Conservation (phyloP, 2,113 vertebrate species). For the Ciconia boyciana region DNA sequence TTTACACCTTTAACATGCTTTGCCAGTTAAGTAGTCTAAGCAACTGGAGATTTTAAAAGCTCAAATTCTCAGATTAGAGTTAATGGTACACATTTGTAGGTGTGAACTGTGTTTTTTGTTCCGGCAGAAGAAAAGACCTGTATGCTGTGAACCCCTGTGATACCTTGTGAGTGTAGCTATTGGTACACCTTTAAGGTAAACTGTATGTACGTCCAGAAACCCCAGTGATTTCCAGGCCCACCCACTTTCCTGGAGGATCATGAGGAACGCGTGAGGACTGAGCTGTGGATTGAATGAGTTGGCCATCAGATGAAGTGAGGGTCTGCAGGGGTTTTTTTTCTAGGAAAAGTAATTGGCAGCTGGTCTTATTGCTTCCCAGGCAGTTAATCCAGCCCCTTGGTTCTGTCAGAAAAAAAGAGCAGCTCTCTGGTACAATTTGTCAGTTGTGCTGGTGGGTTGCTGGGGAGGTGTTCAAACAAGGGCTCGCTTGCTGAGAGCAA, state of each 20-base stretch:
- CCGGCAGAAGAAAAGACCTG: not conserved
- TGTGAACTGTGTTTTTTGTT: not conserved
- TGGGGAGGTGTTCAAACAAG: not conserved
- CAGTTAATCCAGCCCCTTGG: not conserved
- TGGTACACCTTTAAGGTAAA: not conserved
- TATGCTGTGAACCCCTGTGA: not conserved
- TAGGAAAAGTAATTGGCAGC: not conserved
- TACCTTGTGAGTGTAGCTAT: not conserved
- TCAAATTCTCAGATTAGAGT: not conserved
- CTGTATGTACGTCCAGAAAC: not conserved
- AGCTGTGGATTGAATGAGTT: not conserved
- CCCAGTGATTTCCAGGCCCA: not conserved
- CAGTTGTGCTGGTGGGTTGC: fast-evolving
- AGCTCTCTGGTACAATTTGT: not conserved
- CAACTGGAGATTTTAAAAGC: not conserved
- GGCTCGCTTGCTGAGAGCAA: not conserved
- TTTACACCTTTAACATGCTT: fast-evolving
- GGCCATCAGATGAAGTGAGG: not conserved
- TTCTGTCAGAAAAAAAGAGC: not conserved
- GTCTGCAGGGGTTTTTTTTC: not conserved
- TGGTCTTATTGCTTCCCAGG: not conserved
- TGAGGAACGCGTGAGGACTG: not conserved
- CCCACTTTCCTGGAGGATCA: not conserved
- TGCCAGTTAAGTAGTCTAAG: not conserved
- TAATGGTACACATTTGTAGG: not conserved